Percentiles rank a stretch among this genome's conserved stretches.
Evolutionary conservation across 2,888 invertebrate species (phyloP).

Genomic region (Hylaea fasciaria): DNA sequence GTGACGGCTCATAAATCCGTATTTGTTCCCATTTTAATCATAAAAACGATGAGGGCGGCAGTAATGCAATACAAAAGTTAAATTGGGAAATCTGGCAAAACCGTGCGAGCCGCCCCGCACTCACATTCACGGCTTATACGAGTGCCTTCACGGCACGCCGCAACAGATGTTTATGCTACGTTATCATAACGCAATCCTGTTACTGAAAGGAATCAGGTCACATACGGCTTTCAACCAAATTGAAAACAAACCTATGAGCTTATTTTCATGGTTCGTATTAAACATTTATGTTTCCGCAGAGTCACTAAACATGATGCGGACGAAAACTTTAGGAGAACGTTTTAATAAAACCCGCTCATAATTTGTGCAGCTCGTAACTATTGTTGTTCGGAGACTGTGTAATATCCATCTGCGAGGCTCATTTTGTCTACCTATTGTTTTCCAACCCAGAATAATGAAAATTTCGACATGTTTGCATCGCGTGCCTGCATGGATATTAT

Average conservation of each 20-base stretch:
- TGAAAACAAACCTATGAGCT: conserved; percentile 54
- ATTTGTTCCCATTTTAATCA: conserved; percentile 41
- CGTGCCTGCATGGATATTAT: not conserved
- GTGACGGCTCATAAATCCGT: conserved; percentile 51
- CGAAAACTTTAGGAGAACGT: conserved; percentile 45
- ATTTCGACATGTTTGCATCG: conserved; percentile 57
- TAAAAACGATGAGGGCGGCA: conserved; percentile 21
- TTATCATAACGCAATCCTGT: conserved; percentile 42
- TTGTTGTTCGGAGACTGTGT: conserved; percentile 52
- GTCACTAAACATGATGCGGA: conserved; percentile 5
- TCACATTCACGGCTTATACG: conserved; percentile 18
- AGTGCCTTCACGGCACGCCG: conserved; percentile 23
- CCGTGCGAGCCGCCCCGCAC: conserved; percentile 13
- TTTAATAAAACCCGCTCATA: conserved; percentile 48
- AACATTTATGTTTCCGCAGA: conserved; percentile 9
- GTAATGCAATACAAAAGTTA: conserved; percentile 33
- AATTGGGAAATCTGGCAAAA: conserved; percentile 23
- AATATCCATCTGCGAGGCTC: conserved; percentile 56
- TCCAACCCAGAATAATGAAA: conserved; percentile 62
- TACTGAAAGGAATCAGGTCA: conserved; percentile 57
- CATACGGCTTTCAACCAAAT: conserved; percentile 61
- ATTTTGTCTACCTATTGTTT: conserved; percentile 64
- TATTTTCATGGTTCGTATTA: conserved; percentile 24
- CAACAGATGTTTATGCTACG: conserved; percentile 38
- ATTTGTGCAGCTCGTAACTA: conserved; percentile 45